Evolutionary conservation across 2,797 vertebrate genomes (phyloP).

Genomic region (Mastacembelus armatus): DNA sequence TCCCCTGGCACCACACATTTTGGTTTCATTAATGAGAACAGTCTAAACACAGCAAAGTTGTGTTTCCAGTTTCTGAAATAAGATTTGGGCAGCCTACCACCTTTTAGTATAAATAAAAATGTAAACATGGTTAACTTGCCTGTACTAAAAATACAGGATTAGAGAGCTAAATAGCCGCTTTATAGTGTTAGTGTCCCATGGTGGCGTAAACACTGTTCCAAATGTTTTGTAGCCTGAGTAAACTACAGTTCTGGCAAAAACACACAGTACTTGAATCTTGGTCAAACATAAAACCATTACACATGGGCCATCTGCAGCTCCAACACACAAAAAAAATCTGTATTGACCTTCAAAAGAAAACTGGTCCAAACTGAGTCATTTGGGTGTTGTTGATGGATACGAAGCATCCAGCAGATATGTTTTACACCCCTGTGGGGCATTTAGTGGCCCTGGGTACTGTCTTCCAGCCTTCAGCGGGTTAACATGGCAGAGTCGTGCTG

Average conservation of each 20-base stretch:
- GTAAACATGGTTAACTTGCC: no score
- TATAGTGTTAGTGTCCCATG: background rate
- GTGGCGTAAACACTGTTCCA: background rate
- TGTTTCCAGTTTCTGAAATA: no score
- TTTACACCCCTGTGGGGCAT: constrained; percentile 18
- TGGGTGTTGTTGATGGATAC: constrained; percentile 18
- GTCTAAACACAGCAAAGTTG: no score
- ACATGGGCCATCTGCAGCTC: background rate
- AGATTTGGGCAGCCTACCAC: no score
- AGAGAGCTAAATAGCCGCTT: background rate
- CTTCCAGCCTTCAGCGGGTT: constrained; percentile 78
- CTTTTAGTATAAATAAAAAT: no score
- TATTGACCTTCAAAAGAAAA: background rate
- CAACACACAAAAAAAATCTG: background rate
- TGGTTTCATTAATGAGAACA: no score
- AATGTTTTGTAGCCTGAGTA: background rate
- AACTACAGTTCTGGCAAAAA: background rate
- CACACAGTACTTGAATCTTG: background rate
- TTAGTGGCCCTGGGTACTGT: constrained; percentile 8
- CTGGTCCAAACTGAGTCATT: background rate
- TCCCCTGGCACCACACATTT: no score
- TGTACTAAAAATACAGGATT: background rate
- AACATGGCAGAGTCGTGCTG: constrained; percentile 83
- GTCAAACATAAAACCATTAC: constrained; percentile 3
- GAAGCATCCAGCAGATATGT: constrained; percentile 23